These are phyloP conservation scores for Crossaster papposus DNA, from an alignment of 53 echinoderm and acorn worm genomes.

Conservation along the genomic window DNA sequence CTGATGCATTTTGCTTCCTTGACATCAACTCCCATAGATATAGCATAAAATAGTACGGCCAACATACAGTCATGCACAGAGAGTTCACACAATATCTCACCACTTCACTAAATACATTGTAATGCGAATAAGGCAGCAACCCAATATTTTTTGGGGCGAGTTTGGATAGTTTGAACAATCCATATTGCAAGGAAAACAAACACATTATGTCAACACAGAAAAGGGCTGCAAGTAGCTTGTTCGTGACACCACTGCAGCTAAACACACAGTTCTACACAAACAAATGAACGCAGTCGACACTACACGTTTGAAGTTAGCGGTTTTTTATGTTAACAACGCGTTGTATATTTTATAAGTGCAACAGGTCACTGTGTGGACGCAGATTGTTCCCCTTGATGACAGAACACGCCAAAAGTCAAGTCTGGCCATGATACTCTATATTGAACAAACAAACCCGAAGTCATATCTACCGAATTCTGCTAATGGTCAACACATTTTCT, in stretches of 20 bases:
- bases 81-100: background rate
- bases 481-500: constrained; percentile 15
- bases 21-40: no score
- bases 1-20: no score
- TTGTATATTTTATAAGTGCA: constrained; percentile 47
- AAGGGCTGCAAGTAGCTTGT: background rate
- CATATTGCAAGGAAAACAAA: constrained; percentile 60
- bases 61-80: background rate
- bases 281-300: constrained; percentile 34
- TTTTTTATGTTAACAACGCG: background rate
- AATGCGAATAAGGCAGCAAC: background rate
- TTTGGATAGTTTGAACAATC: constrained; percentile 42
- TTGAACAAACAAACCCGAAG: constrained; percentile 10
- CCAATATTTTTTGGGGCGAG: background rate
- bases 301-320: background rate
- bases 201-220: background rate
- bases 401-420: background rate
- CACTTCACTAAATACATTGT: background rate
- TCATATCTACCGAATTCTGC: background rate
- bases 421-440: constrained; percentile 1
- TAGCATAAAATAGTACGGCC: no score
- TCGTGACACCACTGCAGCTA: constrained; percentile 7
- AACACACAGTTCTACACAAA: constrained; percentile 21
- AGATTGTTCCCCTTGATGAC: constrained; percentile 32
- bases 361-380: constrained; percentile 26